Conservation (phyloP, 2,888 invertebrate species). For the Agrenia bidenticulata region DNA sequence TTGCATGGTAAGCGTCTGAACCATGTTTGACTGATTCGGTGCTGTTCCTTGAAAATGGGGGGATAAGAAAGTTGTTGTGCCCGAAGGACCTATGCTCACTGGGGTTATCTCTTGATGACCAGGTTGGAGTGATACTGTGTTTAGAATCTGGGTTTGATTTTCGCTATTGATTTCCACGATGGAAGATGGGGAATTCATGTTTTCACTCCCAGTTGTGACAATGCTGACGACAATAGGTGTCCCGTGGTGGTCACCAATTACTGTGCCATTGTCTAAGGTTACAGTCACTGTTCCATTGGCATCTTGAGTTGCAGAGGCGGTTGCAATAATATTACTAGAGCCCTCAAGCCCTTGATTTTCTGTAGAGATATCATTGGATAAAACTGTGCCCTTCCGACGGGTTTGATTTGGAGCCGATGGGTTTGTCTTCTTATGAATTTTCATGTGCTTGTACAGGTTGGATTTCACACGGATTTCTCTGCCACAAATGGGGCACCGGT, state of each 20-base stretch:
- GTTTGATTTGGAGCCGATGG: neutral
- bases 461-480: slow-evolving; percentile 49
- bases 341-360: neutral
- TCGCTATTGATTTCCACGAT: slow-evolving; percentile 32
- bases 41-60: slow-evolving; percentile 11
- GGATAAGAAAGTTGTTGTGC: slow-evolving; percentile 6
- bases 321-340: neutral
- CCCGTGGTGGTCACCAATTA: slow-evolving; percentile 20
- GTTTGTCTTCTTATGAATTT: slow-evolving; percentile 47
- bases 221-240: slow-evolving; percentile 37
- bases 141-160: slow-evolving; percentile 32
- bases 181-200: slow-evolving; percentile 10
- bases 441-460: slow-evolving; percentile 52
- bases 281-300: slow-evolving; percentile 31
- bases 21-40: slow-evolving; percentile 12
- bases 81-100: neutral
- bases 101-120: slow-evolving; percentile 15
- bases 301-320: slow-evolving; percentile 24
- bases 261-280: slow-evolving; percentile 27
- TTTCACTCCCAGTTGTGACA: slow-evolving; percentile 29
- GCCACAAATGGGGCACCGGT: slow-evolving; percentile 49
- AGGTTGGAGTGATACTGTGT: slow-evolving; percentile 24
- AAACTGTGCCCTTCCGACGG: neutral
- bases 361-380: neutral
- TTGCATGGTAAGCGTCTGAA: slow-evolving; percentile 27